Percentiles rank a stretch among this genome's conserved stretches.
Conservation (phyloP, 2,113 vertebrate genomes). For the Rhinichthys klamathensis region DNA sequence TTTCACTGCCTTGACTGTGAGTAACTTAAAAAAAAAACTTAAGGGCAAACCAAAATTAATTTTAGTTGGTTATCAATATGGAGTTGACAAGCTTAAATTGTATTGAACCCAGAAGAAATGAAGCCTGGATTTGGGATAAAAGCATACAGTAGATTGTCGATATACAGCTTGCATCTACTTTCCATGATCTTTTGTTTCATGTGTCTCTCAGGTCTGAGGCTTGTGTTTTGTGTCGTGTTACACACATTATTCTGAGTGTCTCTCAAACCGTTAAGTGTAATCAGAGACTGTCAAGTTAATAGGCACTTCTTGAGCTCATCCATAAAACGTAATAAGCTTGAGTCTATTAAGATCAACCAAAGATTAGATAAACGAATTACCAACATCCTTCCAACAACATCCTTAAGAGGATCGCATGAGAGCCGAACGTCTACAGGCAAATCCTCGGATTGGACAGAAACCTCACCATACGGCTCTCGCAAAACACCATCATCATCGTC, state of each 20-base stretch:
- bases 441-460: constrained; percentile 11
- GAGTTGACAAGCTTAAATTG: neutral
- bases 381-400: constrained; percentile 8
- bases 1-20: neutral
- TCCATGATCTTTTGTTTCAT: neutral
- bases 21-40: neutral
- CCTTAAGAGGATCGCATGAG: constrained; percentile 20
- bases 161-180: neutral
- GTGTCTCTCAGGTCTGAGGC: neutral
- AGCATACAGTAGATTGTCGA: neutral
- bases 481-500: neutral
- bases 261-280: neutral
- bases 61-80: neutral
- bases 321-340: constrained; percentile 32
- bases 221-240: neutral
- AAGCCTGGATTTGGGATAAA: neutral
- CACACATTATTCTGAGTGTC: neutral
- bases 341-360: constrained; percentile 32
- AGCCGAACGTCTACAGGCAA: neutral
- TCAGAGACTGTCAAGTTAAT: constrained; percentile 22
- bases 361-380: constrained; percentile 45
- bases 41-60: neutral
- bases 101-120: neutral
- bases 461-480: neutral
- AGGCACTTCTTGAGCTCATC: constrained; percentile 19